Conservation (phyloP, 1,140 invertebrate species). For the Hormaphis cornu region DNA sequence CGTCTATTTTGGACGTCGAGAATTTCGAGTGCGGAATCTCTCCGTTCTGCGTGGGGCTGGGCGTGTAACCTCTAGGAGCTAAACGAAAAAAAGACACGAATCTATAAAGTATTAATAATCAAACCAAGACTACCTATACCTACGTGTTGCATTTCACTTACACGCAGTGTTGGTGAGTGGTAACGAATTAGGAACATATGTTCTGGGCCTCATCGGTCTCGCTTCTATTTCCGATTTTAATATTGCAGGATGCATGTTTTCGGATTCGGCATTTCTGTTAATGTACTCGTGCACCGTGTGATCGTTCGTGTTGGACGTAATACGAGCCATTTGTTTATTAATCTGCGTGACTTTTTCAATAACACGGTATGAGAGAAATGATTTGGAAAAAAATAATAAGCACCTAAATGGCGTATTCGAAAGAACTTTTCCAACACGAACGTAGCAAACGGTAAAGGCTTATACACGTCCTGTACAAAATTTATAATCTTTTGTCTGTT, state of each 20-base stretch:
- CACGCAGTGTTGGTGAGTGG: neutral
- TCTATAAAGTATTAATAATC: neutral
- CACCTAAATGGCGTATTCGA: too few relatives aligned
- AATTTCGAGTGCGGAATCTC: constrained; percentile 53
- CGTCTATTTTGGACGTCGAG: constrained; percentile 70
- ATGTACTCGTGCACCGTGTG: constrained; percentile 24
- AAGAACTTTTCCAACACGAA: too few relatives aligned
- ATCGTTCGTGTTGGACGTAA: neutral
- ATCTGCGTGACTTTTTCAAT: too few relatives aligned
- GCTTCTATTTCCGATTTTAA: constrained; percentile 11
- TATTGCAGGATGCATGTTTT: constrained; percentile 25
- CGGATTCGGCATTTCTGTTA: constrained; percentile 17
- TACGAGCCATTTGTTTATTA: neutral
- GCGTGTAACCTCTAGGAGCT: constrained; percentile 45
- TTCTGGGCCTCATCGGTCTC: neutral
- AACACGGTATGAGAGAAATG: too few relatives aligned
- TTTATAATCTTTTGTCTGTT: too few relatives aligned
- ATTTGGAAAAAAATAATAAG: too few relatives aligned
- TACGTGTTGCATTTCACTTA: neutral
- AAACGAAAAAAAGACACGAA: constrained; percentile 28
- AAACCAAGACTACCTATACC: neutral
- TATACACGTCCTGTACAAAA: too few relatives aligned
- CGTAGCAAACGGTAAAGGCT: too few relatives aligned
- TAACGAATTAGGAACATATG: constrained; percentile 22
- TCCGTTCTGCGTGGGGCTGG: constrained; percentile 49